Conservation (phyloP, 2,797 vertebrate species). For the Myotis planiceps region DNA sequence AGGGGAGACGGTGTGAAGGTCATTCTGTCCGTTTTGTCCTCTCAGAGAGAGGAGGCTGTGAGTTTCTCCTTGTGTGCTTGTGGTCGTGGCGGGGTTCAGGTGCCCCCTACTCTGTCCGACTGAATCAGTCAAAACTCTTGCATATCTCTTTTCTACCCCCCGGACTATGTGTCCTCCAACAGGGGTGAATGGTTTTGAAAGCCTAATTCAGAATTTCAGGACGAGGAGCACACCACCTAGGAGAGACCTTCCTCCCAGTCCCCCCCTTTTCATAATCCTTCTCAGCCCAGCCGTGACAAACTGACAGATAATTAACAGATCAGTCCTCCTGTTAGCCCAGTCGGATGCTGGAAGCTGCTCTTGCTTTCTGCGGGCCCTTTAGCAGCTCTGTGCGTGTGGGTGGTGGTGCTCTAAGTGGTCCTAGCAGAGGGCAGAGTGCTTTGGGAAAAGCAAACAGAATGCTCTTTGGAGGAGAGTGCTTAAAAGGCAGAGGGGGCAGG, state of each 20-base stretch:
- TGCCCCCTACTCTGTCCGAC: background rate
- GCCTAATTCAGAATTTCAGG: conserved; percentile 80
- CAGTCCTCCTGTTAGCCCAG: conserved; percentile 81
- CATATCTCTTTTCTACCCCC: conserved; percentile 49
- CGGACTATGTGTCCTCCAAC: conserved; percentile 45
- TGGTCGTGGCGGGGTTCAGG: background rate
- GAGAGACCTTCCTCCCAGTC: conserved; percentile 66
- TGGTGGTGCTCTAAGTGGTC: conserved; percentile 54
- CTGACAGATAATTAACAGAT: conserved; percentile 85
- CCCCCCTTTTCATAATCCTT: conserved; percentile 29
- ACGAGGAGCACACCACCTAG: conserved; percentile 64
- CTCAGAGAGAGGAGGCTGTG: conserved; percentile 58
- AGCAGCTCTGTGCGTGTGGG: conserved; percentile 34
- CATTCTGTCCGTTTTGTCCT: conserved; percentile 68
- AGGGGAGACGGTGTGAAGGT: conserved; percentile 82
- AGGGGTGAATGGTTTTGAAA: conserved; percentile 75
- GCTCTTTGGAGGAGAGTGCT: conserved; percentile 61
- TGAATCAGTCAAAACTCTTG: background rate
- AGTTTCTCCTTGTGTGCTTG: conserved; percentile 64
- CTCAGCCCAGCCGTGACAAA: conserved; percentile 84
- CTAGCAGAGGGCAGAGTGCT: conserved; percentile 53
- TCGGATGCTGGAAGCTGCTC: conserved; percentile 77
- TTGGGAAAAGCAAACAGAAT: conserved; percentile 40
- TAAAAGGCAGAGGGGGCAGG: conserved; percentile 53
- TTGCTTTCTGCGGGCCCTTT: conserved; percentile 79